phyloP scores from a whole-genome alignment of 1,140 invertebrate genomes.

The Ectropis grisescens region DNA sequence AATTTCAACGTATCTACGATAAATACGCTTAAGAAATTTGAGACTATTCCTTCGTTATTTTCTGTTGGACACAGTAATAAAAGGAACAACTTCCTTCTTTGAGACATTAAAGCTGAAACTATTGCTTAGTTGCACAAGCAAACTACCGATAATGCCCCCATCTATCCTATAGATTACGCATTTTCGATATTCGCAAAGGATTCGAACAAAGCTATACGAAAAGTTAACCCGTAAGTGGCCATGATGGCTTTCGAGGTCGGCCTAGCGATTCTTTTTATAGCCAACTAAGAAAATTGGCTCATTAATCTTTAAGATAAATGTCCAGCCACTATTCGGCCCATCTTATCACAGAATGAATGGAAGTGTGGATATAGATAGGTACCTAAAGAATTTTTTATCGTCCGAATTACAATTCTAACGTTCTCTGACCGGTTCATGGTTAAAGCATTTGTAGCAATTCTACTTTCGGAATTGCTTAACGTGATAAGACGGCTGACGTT shows the following conservation, averaged over 20 bases:
- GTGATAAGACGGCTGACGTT: no score
- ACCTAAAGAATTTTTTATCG: slow-evolving; percentile 22
- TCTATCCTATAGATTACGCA: no score
- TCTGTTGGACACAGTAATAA: no score
- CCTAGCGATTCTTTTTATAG: slow-evolving; percentile 65
- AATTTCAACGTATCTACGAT: no score
- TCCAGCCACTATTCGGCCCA: slow-evolving; percentile 57
- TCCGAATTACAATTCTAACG: slow-evolving; percentile 8
- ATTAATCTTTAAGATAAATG: slow-evolving; percentile 70
- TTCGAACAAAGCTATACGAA: slow-evolving; percentile 12
- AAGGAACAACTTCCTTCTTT: no score
- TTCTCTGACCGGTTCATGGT: slow-evolving; percentile 7
- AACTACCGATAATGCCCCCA: no score
- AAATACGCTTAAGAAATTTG: no score
- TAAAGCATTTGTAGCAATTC: slow-evolving; percentile 1
- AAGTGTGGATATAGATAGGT: slow-evolving; percentile 27
- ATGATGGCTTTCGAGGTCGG: slow-evolving; percentile 31
- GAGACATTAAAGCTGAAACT: no score
- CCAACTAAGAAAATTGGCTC: slow-evolving; percentile 69
- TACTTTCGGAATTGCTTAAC: no score
- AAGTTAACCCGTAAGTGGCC: slow-evolving; percentile 30
- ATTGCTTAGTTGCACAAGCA: no score
- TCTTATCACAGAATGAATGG: slow-evolving; percentile 60
- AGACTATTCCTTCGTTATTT: no score
- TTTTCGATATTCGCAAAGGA: slow-evolving; percentile 5